These are phyloP conservation scores for Drosophila busckii DNA, from an alignment of 1,140 invertebrate species.

Conservation along the genomic window DNA sequence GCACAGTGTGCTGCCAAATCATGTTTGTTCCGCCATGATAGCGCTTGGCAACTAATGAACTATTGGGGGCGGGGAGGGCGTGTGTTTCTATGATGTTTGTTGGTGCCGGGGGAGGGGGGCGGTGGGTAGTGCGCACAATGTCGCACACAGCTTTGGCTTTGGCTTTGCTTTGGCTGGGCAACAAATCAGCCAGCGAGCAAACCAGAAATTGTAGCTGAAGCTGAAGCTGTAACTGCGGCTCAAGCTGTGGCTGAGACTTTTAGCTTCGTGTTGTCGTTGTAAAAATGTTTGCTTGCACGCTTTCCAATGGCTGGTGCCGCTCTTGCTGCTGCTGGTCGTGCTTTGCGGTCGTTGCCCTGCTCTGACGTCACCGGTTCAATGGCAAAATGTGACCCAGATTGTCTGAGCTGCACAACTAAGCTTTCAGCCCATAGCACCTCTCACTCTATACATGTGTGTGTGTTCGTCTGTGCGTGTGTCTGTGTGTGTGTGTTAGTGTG, in stretches of 20 bases:
- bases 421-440: slow-evolving; percentile 33
- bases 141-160: too few species aligned
- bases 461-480: slow-evolving; percentile 5
- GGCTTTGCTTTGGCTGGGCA: slow-evolving; percentile 57
- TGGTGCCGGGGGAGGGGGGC: neutral
- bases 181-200: slow-evolving; percentile 68
- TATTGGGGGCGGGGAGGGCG: slow-evolving; percentile 59
- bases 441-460: slow-evolving; percentile 8
- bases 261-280: slow-evolving; percentile 66
- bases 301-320: slow-evolving; percentile 53
- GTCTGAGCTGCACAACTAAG: slow-evolving; percentile 78
- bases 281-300: slow-evolving; percentile 76
- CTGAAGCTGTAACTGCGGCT: slow-evolving; percentile 14
- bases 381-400: slow-evolving; percentile 79
- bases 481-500: slow-evolving; percentile 37
- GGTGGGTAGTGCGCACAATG: slow-evolving; percentile 3
- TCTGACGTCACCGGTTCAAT: slow-evolving; percentile 79
- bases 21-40: slow-evolving; percentile 73
- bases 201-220: slow-evolving; percentile 64
- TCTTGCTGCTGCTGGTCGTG: slow-evolving; percentile 56
- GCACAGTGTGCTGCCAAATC: slow-evolving; percentile 58
- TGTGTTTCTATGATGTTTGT: neutral
- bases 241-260: slow-evolving; percentile 19
- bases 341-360: slow-evolving; percentile 78
- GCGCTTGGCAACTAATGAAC: slow-evolving; percentile 73